These are phyloP conservation scores for Pygathrix nemaeus DNA, from an alignment of 2,113 vertebrate genomes.

Conservation along the genomic window DNA sequence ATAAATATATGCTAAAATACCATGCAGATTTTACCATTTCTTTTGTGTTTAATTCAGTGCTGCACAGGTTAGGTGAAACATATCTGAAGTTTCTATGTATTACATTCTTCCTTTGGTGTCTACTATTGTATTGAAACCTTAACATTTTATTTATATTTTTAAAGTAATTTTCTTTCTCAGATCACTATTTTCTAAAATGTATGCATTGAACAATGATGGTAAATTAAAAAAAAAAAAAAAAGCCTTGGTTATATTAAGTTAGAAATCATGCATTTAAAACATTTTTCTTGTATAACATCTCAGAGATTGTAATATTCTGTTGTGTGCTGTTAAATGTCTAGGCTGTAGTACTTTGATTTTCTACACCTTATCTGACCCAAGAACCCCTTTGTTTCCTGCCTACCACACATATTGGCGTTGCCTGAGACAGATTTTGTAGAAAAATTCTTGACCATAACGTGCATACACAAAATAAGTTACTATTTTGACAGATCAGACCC, in stretches of 20 bases:
- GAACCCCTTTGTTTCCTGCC: background rate
- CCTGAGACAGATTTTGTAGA: background rate
- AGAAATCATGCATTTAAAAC: background rate
- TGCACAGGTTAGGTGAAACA: background rate
- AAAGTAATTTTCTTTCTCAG: background rate
- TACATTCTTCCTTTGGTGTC: background rate
- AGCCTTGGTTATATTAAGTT: background rate
- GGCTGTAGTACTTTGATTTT: background rate
- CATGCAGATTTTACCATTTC: background rate
- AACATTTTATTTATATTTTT: background rate
- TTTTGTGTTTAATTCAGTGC: background rate
- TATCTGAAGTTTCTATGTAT: background rate
- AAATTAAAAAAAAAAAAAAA: background rate
- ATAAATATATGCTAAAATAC: background rate
- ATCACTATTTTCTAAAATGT: background rate
- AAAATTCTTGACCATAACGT: background rate
- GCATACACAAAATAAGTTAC: background rate
- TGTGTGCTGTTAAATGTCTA: background rate
- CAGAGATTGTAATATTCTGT: background rate
- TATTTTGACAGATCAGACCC: background rate
- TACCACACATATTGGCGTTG: background rate
- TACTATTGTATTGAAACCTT: background rate
- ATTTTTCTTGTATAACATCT: background rate
- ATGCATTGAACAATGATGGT: background rate
- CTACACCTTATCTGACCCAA: background rate